Evolutionary conservation across 2,888 invertebrate species (phyloP).

Genomic region (Diarsia dahlii): DNA sequence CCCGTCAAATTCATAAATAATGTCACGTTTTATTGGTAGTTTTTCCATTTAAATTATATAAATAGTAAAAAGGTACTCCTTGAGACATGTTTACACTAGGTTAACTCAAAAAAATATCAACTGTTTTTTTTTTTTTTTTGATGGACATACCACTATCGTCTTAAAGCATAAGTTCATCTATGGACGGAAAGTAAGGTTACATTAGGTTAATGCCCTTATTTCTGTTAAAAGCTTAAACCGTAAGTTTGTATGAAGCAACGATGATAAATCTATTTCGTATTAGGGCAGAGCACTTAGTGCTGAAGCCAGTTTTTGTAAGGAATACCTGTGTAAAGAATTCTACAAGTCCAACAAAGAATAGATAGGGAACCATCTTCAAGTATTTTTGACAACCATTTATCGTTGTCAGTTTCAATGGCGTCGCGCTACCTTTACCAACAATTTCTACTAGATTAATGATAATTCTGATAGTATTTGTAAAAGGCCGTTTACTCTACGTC

Average conservation of each 20-base stretch:
- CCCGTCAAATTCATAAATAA: not conserved
- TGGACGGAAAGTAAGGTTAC: slow-evolving; percentile 7
- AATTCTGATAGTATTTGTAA: not conserved
- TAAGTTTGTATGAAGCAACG: slow-evolving; percentile 20
- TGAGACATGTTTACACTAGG: too few relatives aligned
- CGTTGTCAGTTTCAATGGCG: slow-evolving; percentile 41
- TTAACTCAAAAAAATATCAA: too few relatives aligned
- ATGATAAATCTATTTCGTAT: slow-evolving; percentile 48
- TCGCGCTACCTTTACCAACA: slow-evolving; percentile 3
- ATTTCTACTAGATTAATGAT: slow-evolving; percentile 49
- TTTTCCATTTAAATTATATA: not conserved
- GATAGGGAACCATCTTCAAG: slow-evolving; percentile 18
- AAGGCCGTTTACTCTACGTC: not conserved
- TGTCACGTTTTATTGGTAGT: not conserved
- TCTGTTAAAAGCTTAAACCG: slow-evolving; percentile 16
- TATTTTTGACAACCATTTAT: slow-evolving; percentile 57
- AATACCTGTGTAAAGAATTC: slow-evolving; percentile 20
- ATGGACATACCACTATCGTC: too few relatives aligned
- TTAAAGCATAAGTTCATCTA: not conserved
- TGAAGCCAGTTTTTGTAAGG: slow-evolving; percentile 29
- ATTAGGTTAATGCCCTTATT: slow-evolving; percentile 27
- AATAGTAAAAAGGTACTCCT: not conserved
- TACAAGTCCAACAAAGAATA: slow-evolving; percentile 26
- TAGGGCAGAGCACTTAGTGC: slow-evolving; percentile 41
- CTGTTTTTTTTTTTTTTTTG: too few relatives aligned